Percentiles rank a stretch among this genome's conserved stretches.
phyloP scores from a whole-genome alignment of 2,113 vertebrate genomes.

The Telmatochromis sp. region DNA sequence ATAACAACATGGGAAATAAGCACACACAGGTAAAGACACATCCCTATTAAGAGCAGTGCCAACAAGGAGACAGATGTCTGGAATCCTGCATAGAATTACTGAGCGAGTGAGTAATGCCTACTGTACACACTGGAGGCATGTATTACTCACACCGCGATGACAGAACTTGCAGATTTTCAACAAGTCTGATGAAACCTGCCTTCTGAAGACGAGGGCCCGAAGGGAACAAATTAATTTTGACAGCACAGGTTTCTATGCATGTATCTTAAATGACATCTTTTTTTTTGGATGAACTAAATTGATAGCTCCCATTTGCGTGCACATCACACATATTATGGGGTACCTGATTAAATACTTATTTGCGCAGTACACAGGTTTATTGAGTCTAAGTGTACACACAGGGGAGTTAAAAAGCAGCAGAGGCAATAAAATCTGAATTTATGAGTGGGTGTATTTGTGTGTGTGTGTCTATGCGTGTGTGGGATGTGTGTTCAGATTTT shows the following conservation, averaged over 20 bases:
- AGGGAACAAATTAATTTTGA: not conserved
- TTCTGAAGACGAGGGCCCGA: not conserved
- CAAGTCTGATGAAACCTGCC: not conserved
- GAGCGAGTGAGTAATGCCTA: constrained; percentile 41
- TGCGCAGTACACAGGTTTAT: not conserved
- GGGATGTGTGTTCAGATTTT: not conserved
- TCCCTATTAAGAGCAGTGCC: not conserved
- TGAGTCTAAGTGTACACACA: not conserved
- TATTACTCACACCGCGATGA: not conserved
- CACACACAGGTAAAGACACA: constrained; percentile 27
- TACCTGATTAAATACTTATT: not conserved
- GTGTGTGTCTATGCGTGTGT: not conserved
- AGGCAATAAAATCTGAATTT: not conserved
- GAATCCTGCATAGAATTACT: constrained; percentile 30
- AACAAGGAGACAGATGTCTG: constrained; percentile 30
- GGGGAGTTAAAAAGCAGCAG: not conserved
- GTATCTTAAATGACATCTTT: not conserved
- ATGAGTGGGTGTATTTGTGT: not conserved
- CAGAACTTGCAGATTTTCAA: not conserved
- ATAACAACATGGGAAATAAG: not conserved
- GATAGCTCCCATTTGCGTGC: not conserved
- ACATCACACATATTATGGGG: not conserved
- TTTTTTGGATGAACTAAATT: not conserved
- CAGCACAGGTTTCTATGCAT: not conserved
- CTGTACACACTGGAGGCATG: not conserved